A percentile compares a stretch with the other conserved stretches of the same genome.
Evolutionary conservation across 2,113 vertebrate genomes (phyloP).

Genomic region (Silurus glanis): DNA sequence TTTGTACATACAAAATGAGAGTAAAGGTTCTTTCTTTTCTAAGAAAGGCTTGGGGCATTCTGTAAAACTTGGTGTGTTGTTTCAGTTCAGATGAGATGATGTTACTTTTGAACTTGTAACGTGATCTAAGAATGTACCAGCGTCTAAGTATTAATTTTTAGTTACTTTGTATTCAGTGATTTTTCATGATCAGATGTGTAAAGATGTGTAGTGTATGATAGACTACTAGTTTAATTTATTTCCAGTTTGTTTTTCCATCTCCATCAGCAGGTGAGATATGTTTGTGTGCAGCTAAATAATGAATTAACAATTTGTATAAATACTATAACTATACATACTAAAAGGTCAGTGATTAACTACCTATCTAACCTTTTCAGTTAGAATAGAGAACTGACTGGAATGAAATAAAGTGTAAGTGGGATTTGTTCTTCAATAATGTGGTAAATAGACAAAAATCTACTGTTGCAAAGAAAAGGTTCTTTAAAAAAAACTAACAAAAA

Average conservation of each 20-base stretch:
- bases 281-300: slow-evolving; percentile 41
- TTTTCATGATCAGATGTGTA: background rate
- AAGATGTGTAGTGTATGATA: background rate
- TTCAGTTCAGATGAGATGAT: slow-evolving; percentile 24
- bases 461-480: background rate
- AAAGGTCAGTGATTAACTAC: background rate
- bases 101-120: background rate
- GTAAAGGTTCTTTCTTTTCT: slow-evolving; percentile 27
- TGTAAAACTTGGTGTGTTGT: slow-evolving; percentile 46
- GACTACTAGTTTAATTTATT: background rate
- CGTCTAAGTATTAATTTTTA: background rate
- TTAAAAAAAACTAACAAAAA: background rate
- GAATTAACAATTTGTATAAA: background rate
- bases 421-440: background rate
- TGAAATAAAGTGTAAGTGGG: background rate
- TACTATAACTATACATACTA: background rate
- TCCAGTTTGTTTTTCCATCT: background rate
- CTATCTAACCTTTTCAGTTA: slow-evolving; percentile 59
- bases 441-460: background rate
- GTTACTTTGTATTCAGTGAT: no score
- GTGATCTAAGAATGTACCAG: background rate
- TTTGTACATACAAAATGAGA: background rate
- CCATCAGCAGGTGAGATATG: slow-evolving; percentile 33
- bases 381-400: slow-evolving; percentile 50
- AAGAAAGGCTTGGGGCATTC: slow-evolving; percentile 10